Base-by-base conservation (phyloP, 2,888 invertebrate genomes). In the Hirudinaria manillensis region DNA sequence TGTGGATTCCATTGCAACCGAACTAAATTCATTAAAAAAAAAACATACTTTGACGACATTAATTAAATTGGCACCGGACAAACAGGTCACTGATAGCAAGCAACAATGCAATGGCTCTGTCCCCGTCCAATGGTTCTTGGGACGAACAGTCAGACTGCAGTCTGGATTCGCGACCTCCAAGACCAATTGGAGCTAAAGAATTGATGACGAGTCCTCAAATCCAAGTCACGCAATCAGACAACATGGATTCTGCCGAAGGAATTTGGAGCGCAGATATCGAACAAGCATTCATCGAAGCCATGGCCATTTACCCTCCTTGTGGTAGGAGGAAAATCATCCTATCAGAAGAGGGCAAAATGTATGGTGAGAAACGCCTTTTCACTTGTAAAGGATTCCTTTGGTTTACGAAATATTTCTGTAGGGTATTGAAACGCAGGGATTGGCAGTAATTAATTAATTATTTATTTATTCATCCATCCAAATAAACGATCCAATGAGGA, bases 221-320 rank as follows among this genome's bases (percentile, higher is more conserved):
- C 45, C 29, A 34, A 7, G 27, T 73, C 24, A 61, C 73, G 3
- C 73, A 73, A 27, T 73, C 73, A 36, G 65, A 65, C 65, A 65
- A 56, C 82, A 80, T 81, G 16, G 85, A 83, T 51, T 98, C 99
- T 88, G 98, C 98, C 82, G 99, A 99, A 88, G 99, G 99, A 82
- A 99, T 99, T 78, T 99, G 99, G 99, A 95, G 95, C 88, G 94
- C 97, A 80, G 99, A 99, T 88, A 99, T 99, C 87, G 99, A 99
- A 88, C 98, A 99, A 89, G 95, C 95, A 88, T 99, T 99, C 89
- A 98, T 98, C 87, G 99, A 99, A 89, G 99, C 99, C 80, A 89
- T 99, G 86, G 95, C 97, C 84, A 98, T 99, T 86, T 99, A 99
- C 89, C 99, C 99, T 78, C 99, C 99, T 79, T 99, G 99, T 88